Conservation (phyloP, 2,888 invertebrate genomes). For the Parnassius orleans region DNA sequence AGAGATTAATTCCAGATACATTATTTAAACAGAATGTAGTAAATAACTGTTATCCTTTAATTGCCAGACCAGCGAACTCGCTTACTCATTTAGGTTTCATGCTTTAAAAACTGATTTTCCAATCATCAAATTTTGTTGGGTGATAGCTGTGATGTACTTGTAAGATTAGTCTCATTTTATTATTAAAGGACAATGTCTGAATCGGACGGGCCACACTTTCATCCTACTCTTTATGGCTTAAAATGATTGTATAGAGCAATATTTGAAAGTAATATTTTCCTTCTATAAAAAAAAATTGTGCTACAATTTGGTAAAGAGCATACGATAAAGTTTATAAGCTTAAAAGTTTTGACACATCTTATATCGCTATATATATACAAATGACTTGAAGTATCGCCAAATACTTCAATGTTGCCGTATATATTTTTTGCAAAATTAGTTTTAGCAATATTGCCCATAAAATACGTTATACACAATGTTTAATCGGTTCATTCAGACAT, state of each 20-base stretch:
- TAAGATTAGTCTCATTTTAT: conserved; percentile 37
- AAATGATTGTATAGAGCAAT: no score
- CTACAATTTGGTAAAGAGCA: no score
- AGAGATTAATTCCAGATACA: neutral
- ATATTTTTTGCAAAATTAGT: no score
- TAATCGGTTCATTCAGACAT: neutral
- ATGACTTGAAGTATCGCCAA: no score
- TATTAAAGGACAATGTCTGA: conserved; percentile 25
- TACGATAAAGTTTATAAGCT: no score
- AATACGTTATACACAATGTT: no score
- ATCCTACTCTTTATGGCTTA: no score
- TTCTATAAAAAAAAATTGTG: no score
- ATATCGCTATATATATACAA: no score
- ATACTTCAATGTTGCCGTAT: no score
- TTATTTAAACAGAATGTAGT: conserved; percentile 2
- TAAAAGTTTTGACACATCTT: no score
- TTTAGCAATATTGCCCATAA: neutral
- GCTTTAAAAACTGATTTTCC: conserved; percentile 14
- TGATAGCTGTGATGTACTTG: conserved; percentile 46
- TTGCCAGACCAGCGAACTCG: conserved; percentile 5
- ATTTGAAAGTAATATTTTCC: neutral
- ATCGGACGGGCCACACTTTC: conserved; percentile 16
- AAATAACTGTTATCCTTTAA: neutral
- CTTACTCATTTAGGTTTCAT: conserved; percentile 2
- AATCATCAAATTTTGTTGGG: conserved; percentile 32